Percentiles rank a stretch among this genome's conserved stretches.
Evolutionary conservation across 2,888 invertebrate species (phyloP).

Genomic region (Eristalis pertinax): DNA sequence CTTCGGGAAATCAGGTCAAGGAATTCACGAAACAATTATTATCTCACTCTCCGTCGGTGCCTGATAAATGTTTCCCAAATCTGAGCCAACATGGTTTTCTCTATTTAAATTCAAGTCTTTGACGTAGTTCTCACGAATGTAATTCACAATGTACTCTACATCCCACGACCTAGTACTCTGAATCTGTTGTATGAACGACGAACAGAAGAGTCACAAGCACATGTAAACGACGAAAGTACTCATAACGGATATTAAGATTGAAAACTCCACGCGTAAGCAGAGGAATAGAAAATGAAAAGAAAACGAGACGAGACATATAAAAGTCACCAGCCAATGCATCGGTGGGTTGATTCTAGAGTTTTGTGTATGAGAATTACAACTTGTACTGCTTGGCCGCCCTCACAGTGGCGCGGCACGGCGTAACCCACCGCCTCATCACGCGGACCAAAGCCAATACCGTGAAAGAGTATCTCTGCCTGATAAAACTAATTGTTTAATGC

Average conservation of each 20-base stretch:
- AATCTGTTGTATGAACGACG: slow-evolving; percentile 30
- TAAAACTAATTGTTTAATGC: slow-evolving; percentile 51
- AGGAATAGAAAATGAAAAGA: slow-evolving; percentile 5
- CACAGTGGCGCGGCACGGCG: not conserved
- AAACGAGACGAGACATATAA: not conserved
- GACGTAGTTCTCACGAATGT: slow-evolving; percentile 48
- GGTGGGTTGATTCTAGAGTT: slow-evolving; percentile 31
- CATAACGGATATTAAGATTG: not conserved
- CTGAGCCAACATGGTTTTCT: not conserved
- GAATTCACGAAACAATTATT: not conserved
- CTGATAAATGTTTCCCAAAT: not conserved
- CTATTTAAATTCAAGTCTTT: slow-evolving; percentile 22
- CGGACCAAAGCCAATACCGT: slow-evolving; percentile 13
- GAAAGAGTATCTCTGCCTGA: slow-evolving; percentile 28
- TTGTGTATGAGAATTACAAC: slow-evolving; percentile 61
- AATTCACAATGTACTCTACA: slow-evolving; percentile 45
- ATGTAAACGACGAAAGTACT: slow-evolving; percentile 29
- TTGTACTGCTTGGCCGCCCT: slow-evolving; percentile 49
- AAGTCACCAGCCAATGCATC: slow-evolving; percentile 29
- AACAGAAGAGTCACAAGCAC: slow-evolving; percentile 28
- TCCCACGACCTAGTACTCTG: slow-evolving; percentile 63
- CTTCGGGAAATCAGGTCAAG: slow-evolving; percentile 32
- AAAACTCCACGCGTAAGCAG: slow-evolving; percentile 14
- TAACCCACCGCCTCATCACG: slow-evolving; percentile 24
- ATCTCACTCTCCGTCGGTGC: not conserved